Conservation (phyloP, 2,797 vertebrate genomes). For the Sparus aurata region DNA sequence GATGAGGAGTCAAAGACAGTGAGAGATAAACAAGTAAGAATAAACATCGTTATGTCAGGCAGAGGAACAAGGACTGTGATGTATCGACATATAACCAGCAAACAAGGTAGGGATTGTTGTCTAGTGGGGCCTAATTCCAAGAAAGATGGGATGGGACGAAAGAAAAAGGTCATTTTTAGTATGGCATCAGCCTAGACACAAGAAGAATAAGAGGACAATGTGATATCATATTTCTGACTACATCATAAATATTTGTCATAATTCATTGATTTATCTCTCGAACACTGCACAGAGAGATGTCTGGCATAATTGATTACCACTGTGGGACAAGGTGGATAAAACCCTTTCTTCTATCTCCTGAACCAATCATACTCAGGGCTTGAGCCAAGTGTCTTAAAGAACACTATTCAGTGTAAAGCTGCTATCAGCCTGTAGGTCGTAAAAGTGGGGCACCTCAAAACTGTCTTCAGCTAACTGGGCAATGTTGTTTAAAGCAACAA, state of each 20-base stretch:
- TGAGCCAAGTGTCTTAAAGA: slow-evolving; percentile 14
- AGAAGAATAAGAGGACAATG: slow-evolving; percentile 17
- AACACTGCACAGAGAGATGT: not conserved
- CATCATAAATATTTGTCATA: not conserved
- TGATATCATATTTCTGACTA: slow-evolving; percentile 39
- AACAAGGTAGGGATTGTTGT: slow-evolving; percentile 63
- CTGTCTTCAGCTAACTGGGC: not conserved
- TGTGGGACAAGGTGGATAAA: not conserved
- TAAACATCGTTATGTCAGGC: slow-evolving; percentile 4
- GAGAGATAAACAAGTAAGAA: slow-evolving; percentile 11
- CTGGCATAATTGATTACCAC: slow-evolving; percentile 12
- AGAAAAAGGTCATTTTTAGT: slow-evolving; percentile 61
- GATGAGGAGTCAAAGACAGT: not conserved
- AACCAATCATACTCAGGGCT: not conserved
- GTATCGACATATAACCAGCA: slow-evolving; percentile 17
- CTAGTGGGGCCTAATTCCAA: slow-evolving; percentile 14
- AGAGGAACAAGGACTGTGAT: slow-evolving; percentile 8
- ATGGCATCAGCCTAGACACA: slow-evolving; percentile 11
- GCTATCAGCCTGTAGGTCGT: not conserved
- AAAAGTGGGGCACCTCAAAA: not conserved
- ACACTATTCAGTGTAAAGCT: not conserved
- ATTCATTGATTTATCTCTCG: not conserved
- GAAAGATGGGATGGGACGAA: slow-evolving; percentile 25
- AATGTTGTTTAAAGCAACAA: slow-evolving; percentile 8
- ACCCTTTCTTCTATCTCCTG: not conserved